Evolutionary conservation across 2,113 vertebrate genomes (phyloP), one percentile per base, ranked within the genome.

Genomic region (Nyctibius bracteatus): DNA sequence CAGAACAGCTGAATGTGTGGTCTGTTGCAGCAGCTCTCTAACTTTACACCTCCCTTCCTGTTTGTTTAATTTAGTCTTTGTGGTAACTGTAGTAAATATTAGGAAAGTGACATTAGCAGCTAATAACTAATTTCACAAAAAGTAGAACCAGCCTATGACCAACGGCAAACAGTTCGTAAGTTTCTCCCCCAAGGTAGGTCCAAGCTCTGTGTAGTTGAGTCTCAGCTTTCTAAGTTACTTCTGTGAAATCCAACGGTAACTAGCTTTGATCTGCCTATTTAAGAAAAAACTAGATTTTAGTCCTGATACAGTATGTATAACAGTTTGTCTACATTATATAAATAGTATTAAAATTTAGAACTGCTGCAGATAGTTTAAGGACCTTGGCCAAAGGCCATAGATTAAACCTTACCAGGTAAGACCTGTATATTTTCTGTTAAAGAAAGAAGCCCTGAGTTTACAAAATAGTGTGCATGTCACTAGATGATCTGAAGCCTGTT

Each of bases 41-140:
- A 61, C 44, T 67, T 62, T 79, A 68, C 82, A 75, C 80, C 90
- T 94, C 88, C 95, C 88, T 96, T 96, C 96, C 95, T 92, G 90
- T 96, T 96, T 92, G 84, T 65, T 86, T 74, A 16, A 49, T 86
- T 81, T 80, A 62, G 39, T 91, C 78, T 68, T 5, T 81, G 63
- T 71, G 47, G 61, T 88, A 86, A 92, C 31, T 35, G 47, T 5
- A 81, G 74, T 94, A 93, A 90, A 88, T 61, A 81, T 37, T 20
- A 96, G 68, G 85, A 52, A 81, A 85, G 27, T 47, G 57, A 30
- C 33, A 75, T 41, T 52, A 81, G 75, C 72, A 94, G 54, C 83
- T 84, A 59, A 57, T 78, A 91, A 79, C 39, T 28, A 12, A 75
- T 55, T 51, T 72, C 44, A 82, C 37, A 61, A 35, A 49, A 46